Percentiles rank a stretch among this genome's conserved stretches.
These are phyloP conservation scores for Grallaria varia DNA, from an alignment of 2,113 vertebrate genomes.

Conservation along the genomic window DNA sequence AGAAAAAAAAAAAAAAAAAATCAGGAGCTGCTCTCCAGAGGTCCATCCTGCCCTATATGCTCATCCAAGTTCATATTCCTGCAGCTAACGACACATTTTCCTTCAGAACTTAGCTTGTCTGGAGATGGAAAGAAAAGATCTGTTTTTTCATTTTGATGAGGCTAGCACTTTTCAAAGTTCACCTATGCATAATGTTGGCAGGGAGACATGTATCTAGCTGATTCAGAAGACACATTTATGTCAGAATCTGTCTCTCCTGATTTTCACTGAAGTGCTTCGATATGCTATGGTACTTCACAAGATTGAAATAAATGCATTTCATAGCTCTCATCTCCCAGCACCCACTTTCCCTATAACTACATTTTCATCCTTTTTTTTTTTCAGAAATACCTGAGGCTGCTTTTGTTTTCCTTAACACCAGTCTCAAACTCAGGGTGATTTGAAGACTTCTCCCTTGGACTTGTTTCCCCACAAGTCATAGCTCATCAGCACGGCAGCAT, in stretches of 20 bases:
- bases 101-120: not conserved
- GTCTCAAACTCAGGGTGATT: not conserved
- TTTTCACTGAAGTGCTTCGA: conserved; percentile 12
- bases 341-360: not conserved
- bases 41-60: not conserved
- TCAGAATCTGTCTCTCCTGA: conserved; percentile 45
- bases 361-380: not conserved
- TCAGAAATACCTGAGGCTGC: not conserved
- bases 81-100: not conserved
- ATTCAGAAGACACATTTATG: conserved; percentile 53
- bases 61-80: not conserved
- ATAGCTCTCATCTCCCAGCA: not conserved
- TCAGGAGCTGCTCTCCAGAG: not conserved
- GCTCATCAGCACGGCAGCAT: not conserved
- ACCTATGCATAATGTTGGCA: conserved; percentile 31
- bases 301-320: conserved; percentile 36
- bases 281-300: not conserved
- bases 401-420: conserved; percentile 2
- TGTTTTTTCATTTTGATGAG: conserved; percentile 47
- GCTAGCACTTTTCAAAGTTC: conserved; percentile 52
- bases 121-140: not conserved
- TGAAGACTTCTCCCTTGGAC: not conserved
- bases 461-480: not conserved
- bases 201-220: not conserved
- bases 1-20: not conserved